Percentiles rank a stretch among this genome's conserved stretches.
Evolutionary conservation across 2,113 vertebrate genomes (phyloP).

Genomic region (Strix aluco): DNA sequence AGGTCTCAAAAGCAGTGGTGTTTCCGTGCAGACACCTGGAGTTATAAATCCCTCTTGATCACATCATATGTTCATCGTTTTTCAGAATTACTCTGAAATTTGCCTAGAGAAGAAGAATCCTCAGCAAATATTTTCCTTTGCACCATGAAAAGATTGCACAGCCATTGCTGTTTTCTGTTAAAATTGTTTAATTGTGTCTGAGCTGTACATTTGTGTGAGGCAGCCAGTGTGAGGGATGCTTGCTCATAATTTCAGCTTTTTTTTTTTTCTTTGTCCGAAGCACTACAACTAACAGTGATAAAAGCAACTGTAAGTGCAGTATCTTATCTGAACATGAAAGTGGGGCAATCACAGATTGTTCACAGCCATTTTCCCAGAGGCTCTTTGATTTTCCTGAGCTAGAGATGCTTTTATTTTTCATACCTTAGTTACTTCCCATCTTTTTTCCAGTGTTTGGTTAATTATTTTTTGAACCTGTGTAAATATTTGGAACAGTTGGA

Average conservation of each 20-base stretch:
- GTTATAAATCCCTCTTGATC: background rate
- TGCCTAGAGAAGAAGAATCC: background rate
- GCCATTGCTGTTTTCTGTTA: fast-evolving
- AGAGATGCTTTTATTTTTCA: background rate
- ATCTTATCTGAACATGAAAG: background rate
- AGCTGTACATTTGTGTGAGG: background rate
- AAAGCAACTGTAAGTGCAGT: background rate
- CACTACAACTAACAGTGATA: background rate
- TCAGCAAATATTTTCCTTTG: background rate
- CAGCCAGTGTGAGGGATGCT: background rate
- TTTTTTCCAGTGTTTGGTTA: background rate
- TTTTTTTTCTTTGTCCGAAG: background rate
- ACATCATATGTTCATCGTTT: fast-evolving
- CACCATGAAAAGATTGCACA: background rate
- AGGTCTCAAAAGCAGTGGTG: background rate
- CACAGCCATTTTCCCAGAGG: background rate
- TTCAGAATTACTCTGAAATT: background rate
- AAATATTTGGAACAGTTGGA: background rate
- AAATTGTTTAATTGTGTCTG: background rate
- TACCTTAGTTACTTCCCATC: background rate
- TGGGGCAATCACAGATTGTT: background rate
- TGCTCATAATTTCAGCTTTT: background rate
- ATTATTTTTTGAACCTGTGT: background rate
- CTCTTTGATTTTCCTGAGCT: background rate
- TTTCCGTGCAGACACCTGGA: fast-evolving